Conservation (phyloP, 2,113 vertebrate genomes). For the Dissostichus mawsoni region DNA sequence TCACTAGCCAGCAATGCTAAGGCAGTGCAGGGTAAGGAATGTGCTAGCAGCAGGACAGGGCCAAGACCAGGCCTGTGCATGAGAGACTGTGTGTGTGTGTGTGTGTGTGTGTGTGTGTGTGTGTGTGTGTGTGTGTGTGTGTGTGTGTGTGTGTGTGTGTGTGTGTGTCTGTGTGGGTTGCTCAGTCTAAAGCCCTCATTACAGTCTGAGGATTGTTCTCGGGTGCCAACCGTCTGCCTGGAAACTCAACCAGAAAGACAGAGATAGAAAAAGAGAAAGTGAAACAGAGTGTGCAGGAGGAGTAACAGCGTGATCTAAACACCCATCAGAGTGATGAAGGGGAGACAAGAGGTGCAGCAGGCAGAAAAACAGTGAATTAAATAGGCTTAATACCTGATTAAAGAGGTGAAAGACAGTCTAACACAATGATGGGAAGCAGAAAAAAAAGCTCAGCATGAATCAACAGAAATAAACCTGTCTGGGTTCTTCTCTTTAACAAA, state of each 20-base stretch:
- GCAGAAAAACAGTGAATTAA: conserved; percentile 5
- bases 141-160: background rate
- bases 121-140: conserved; percentile 10
- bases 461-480: background rate
- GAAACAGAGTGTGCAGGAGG: conserved; percentile 19
- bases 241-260: conserved; percentile 41
- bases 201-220: conserved; percentile 49
- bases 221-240: conserved; percentile 57
- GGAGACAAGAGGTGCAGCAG: background rate
- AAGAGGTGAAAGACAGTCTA: background rate
- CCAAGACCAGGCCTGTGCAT: conserved; percentile 39
- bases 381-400: background rate
- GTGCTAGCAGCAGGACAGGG: conserved; percentile 29
- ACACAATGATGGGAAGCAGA: background rate
- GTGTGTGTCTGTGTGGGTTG: conserved; percentile 3
- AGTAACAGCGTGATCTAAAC: conserved; percentile 5
- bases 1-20: conserved; percentile 34
- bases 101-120: background rate
- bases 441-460: conserved; percentile 10
- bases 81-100: background rate
- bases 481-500: conserved; percentile 7
- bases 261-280: conserved; percentile 15
- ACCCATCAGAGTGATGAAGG: conserved; percentile 14
- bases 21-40: conserved; percentile 45
- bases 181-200: conserved; percentile 36